Percentiles rank a stretch among this genome's conserved stretches.
These are phyloP conservation scores for Danaus plexippus DNA, from an alignment of 1,140 invertebrate species.

Conservation along the genomic window DNA sequence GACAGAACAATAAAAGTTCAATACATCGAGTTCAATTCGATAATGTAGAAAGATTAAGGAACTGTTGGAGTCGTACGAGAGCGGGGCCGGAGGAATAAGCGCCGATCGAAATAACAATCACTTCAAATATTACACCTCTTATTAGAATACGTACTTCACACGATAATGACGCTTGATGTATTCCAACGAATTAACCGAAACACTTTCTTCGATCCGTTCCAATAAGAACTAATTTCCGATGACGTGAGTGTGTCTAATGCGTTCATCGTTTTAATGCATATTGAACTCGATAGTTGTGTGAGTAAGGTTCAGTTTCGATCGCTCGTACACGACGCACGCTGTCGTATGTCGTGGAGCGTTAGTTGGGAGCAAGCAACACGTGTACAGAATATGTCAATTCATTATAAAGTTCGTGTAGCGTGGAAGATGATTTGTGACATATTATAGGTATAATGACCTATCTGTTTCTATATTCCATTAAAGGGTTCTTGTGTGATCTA, in stretches of 20 bases:
- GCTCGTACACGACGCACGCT: conserved; percentile 19
- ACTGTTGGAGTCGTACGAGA: no score
- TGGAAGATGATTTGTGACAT: conserved; percentile 67
- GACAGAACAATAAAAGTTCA: no score
- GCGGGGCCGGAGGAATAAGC: conserved; percentile 22
- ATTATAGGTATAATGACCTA: conserved; percentile 59
- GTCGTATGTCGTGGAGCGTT: conserved; percentile 41
- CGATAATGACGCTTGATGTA: conserved; percentile 29
- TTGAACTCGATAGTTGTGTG: conserved; percentile 18
- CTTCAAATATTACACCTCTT: conserved; percentile 38
- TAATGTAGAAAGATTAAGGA: no score
- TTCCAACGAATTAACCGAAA: conserved; percentile 26
- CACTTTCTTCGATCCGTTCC: conserved; percentile 20
- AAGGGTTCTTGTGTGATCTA: conserved; percentile 50
- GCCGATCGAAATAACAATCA: conserved; percentile 31
- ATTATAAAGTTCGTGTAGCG: conserved; percentile 67
- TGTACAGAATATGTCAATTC: conserved; percentile 69
- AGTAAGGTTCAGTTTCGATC: conserved; percentile 30
- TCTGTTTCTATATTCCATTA: conserved; percentile 52
- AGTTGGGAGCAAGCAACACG: conserved; percentile 49
- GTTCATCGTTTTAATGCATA: conserved; percentile 14
- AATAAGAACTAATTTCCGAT: conserved; percentile 42
- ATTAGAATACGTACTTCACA: conserved; percentile 34
- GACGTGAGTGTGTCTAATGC: conserved; percentile 17
- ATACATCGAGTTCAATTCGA: no score